Base-by-base conservation (phyloP, 2,888 invertebrate genomes). In the Thymelicus lineola region DNA sequence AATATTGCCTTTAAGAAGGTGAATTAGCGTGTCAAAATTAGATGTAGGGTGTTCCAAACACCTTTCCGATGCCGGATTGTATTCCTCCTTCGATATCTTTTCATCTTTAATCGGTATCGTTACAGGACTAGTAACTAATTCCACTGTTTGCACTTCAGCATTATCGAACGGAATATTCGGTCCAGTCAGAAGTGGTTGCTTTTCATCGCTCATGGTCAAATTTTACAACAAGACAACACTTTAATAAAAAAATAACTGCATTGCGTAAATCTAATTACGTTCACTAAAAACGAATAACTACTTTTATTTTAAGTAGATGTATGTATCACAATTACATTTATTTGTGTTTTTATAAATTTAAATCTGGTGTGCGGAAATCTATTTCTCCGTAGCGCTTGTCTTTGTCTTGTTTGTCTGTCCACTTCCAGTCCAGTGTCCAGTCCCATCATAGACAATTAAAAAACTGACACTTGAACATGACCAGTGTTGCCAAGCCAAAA, bases 21-120 rank as follows among this genome's bases (percentile, higher is more conserved):
- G 96, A 76, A 96, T 95, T 86, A 96, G 94, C 1, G 97, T 97
- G 81, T 97, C 97, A 77, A 96, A 94, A 89, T 97, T 98, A 75
- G 97, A 97, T 5, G 97, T 97, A 0, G 97, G 97, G 87, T 97
- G 96, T 80, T 97, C 96, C 77, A 97, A 86, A 70, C 95, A 94
- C 78, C 97, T 94, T 83, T 97, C 96, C 17, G 95, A 89, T 12
- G 96, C 92, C 57, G 96, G 96, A 84, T 96, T 82, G 73, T 94
- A 93, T 46, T 84, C 87, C 64, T 78, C 70, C 80, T 90, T 89
- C 28, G 80, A 77, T 75, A 85, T 85, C 35, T 88, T 89, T 74
- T 86, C 84, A 76, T 82, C 81, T 61, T 76, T 78, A 15, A 70
- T 70, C 66, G 84, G 77, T 65, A 80, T 77, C 64, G 78, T 76